Base-by-base conservation (phyloP, 2,113 vertebrate genomes). In the Chrysochloris asiatica region DNA sequence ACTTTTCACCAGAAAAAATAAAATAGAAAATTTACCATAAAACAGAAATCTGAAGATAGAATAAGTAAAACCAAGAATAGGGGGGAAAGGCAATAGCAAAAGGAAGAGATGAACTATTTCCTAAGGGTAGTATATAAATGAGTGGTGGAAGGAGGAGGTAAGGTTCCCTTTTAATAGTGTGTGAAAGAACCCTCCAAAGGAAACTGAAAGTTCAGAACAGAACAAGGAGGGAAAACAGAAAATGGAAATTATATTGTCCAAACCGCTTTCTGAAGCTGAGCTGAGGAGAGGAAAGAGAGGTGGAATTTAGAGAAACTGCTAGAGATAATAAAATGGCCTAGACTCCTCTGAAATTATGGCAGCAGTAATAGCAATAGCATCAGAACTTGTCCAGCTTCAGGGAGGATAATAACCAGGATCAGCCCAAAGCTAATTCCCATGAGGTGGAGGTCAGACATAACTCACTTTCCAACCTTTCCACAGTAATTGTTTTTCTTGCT, bases 1-100 rank as follows among this genome's bases (percentile, higher is more conserved):
- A 67, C 92, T 17, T 81, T 92, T 90, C 93, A 95, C 84, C 65
- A 93, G 61, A 54, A 92, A 90, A 95, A 95, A 95, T 91, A 90
- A 81, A 28, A 30, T 17, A 92, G 82, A 52, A 95, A 86, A 78
- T 93, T 95, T 30, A 93, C 56, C 72, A 69, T 54, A 84, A 90
- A 88, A 67, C 4, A 86, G 87, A 14, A 69, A 79, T 54, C 38
- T 61, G 22, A 72, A 87, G 28, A 16, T 52, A 28, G 36, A 77
- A 13, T 8, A 45, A 48, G 38, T 43, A 85, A 84, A 87, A 33
- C 8, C 7, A 43, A 77, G 12, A 36, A 19, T 19, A 56, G 16
- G 33, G 19, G 9, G 33, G 26, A 47, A 28, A 19, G n/a, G 1
- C 41, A 47, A 9, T 10, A 33, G 16, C 28, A 36, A 91, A 71